These are phyloP conservation scores for Heliconius himera DNA, from an alignment of 1,140 invertebrate genomes.

Conservation along the genomic window DNA sequence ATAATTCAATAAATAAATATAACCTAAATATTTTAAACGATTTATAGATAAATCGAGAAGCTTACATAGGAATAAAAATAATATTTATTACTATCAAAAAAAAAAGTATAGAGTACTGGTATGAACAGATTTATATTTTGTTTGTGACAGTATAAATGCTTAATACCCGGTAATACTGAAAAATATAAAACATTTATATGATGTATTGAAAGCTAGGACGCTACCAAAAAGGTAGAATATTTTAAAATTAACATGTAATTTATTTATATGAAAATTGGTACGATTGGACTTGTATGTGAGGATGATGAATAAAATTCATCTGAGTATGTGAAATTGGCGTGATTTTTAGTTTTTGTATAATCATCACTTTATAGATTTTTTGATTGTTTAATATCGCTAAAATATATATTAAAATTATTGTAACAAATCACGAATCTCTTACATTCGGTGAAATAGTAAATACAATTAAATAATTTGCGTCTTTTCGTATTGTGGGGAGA, in stretches of 20 bases:
- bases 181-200: background rate
- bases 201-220: constrained; percentile 62
- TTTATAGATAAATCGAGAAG: background rate
- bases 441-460: background rate
- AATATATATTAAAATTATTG: background rate
- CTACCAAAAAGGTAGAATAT: constrained; percentile 70
- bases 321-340: constrained; percentile 29
- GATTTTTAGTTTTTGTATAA: background rate
- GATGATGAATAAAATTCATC: constrained; percentile 65
- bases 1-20: background rate
- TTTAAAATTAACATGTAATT: constrained; percentile 46
- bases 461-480: background rate
- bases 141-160: background rate
- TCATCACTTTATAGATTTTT: background rate
- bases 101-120: background rate
- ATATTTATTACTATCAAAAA: too few species aligned
- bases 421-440: background rate
- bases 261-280: constrained; percentile 8
- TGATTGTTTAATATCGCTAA: background rate
- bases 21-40: background rate
- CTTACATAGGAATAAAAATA: background rate
- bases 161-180: background rate
- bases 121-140: background rate
- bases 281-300: constrained; percentile 27
- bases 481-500: too few species aligned